Evolutionary conservation across 1,140 invertebrate species (phyloP).

Genomic region (Drosophila ercepeae): DNA sequence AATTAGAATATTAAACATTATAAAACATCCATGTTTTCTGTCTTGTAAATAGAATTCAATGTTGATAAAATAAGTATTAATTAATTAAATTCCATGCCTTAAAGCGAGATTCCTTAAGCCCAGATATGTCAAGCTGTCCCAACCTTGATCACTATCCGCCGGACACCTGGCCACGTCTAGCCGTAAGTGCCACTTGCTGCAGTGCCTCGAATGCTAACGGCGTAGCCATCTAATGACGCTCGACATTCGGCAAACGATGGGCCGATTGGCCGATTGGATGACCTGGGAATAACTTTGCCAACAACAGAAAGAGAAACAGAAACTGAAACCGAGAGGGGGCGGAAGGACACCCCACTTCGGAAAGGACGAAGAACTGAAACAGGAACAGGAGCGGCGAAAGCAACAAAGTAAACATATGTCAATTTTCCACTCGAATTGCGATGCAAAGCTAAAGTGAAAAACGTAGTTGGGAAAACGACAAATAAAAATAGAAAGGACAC

Average conservation of each 20-base stretch:
- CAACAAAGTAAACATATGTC: slow-evolving; percentile 81
- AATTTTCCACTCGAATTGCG: slow-evolving; percentile 81
- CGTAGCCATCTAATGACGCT: slow-evolving; percentile 64
- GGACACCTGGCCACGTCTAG: neutral
- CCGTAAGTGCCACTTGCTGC: slow-evolving; percentile 19
- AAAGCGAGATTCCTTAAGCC: neutral
- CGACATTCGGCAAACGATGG: slow-evolving; percentile 52
- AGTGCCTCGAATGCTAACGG: slow-evolving; percentile 22
- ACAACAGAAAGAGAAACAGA: slow-evolving; percentile 29
- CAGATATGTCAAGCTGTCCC: neutral
- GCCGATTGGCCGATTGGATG: slow-evolving; percentile 33
- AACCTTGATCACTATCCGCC: neutral
- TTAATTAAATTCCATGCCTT: neutral
- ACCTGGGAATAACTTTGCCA: slow-evolving; percentile 36
- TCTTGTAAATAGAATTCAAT: too few species aligned
- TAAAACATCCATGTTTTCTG: too few species aligned
- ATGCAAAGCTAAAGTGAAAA: slow-evolving; percentile 79
- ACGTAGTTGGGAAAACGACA: slow-evolving; percentile 61
- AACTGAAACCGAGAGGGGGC: slow-evolving; percentile 1
- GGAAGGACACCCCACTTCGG: too few species aligned
- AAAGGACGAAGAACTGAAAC: neutral
- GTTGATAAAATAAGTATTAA: neutral
- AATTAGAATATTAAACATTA: too few species aligned
- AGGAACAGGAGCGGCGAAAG: slow-evolving; percentile 25
- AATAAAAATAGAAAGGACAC: slow-evolving; percentile 50